A percentile compares a stretch with the other conserved stretches of the same genome.
Evolutionary conservation across 2,797 vertebrate genomes (phyloP).

Genomic region (Pempheris klunzingeri): DNA sequence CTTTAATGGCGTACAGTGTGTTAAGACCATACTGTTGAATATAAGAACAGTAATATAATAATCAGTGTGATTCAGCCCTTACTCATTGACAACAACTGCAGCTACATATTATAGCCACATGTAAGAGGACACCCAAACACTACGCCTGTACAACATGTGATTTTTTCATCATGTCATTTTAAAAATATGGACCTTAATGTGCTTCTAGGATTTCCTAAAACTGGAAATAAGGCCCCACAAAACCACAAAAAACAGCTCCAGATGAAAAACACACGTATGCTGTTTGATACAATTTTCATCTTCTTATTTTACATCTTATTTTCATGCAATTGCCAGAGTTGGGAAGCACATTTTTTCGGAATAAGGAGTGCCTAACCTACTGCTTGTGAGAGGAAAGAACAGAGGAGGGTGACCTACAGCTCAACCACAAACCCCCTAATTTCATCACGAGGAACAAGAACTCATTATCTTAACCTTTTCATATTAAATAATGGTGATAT

Average conservation of each 20-base stretch:
- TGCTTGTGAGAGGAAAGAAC: not conserved
- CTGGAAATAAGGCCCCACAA: not conserved
- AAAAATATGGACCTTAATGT: not conserved
- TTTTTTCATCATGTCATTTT: not conserved
- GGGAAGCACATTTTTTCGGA: not conserved
- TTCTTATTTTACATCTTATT: no score
- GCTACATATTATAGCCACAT: no score
- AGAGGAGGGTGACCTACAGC: not conserved
- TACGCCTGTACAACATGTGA: no score
- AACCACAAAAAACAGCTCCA: not conserved
- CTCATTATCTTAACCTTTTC: conserved; percentile 34
- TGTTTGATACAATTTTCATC: not conserved
- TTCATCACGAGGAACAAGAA: conserved; percentile 11
- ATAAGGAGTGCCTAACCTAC: not conserved
- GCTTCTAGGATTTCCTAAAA: not conserved
- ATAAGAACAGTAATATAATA: not conserved
- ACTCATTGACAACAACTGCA: no score
- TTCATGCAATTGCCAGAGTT: no score
- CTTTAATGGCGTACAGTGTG: no score
- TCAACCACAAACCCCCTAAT: conserved; percentile 9
- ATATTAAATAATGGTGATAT: conserved; percentile 11
- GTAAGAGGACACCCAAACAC: no score
- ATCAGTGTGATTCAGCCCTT: not conserved
- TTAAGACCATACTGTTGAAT: not conserved
- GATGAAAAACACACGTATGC: not conserved